phyloP scores from a whole-genome alignment of 1,140 invertebrate genomes.

The Tribolium castaneum region DNA sequence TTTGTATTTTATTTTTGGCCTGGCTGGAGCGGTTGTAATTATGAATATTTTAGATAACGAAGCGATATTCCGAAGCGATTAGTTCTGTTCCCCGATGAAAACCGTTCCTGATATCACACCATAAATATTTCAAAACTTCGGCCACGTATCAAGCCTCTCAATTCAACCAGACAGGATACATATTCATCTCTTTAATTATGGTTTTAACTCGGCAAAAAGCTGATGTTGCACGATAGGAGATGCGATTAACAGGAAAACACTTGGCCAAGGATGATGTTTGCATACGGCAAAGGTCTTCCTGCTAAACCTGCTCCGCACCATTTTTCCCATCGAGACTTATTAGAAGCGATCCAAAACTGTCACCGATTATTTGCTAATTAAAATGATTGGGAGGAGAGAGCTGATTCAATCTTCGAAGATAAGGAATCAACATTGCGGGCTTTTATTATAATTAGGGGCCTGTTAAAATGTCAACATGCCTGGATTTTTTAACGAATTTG shows the following conservation, averaged over 20 bases:
- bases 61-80: slow-evolving; percentile 37
- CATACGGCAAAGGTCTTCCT: slow-evolving; percentile 12
- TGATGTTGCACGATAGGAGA: background rate
- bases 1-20: slow-evolving; percentile 38
- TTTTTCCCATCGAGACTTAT: slow-evolving; percentile 20
- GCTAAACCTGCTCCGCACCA: background rate
- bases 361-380: slow-evolving; percentile 32
- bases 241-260: slow-evolving; percentile 9
- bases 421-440: background rate
- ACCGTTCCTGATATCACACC: slow-evolving; percentile 21
- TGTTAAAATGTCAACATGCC: background rate
- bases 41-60: slow-evolving; percentile 39
- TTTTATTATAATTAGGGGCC: background rate
- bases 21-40: slow-evolving; percentile 33
- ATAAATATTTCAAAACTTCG: slow-evolving; percentile 26
- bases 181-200: slow-evolving; percentile 22
- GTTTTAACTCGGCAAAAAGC: background rate
- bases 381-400: slow-evolving; percentile 6
- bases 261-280: slow-evolving; percentile 5
- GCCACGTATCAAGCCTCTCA: background rate
- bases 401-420: background rate
- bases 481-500: background rate
- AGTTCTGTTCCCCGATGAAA: slow-evolving; percentile 10
- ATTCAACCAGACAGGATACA: background rate
- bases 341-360: slow-evolving; percentile 28